Conservation (phyloP, 2,113 vertebrate genomes). For the Oceanodroma tethys region DNA sequence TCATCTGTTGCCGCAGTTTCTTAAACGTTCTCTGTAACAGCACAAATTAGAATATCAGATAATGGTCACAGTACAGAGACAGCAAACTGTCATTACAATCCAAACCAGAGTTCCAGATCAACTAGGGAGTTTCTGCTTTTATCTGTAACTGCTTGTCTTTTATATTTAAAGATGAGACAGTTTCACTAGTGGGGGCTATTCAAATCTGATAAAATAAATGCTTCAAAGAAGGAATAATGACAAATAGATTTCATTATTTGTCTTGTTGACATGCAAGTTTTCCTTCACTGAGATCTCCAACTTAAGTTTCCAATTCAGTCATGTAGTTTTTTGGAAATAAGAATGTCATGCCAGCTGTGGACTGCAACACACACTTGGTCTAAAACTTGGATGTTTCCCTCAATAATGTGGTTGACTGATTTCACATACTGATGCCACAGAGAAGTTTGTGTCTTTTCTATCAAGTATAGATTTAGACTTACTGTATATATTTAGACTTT, state of each 20-base stretch:
- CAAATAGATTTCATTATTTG: not conserved
- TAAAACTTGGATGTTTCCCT: not conserved
- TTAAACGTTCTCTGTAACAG: not conserved
- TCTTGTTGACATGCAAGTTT: not conserved
- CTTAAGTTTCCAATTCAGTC: not conserved
- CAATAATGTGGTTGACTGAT: not conserved
- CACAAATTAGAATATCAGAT: not conserved
- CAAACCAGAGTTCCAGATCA: not conserved
- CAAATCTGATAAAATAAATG: not conserved
- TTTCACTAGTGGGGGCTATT: not conserved
- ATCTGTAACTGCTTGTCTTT: not conserved
- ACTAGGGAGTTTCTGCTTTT: not conserved
- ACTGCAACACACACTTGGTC: not conserved
- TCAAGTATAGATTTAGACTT: not conserved
- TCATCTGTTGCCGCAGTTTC: not conserved
- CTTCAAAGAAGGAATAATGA: not conserved
- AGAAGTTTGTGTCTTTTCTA: not conserved
- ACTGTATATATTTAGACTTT: not conserved
- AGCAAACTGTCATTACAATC: not conserved
- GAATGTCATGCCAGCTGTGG: not conserved
- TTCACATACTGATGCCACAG: not conserved
- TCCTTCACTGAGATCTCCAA: not conserved
- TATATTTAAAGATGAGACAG: not conserved
- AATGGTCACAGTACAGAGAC: not conserved
- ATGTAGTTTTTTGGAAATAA: not conserved